Evolutionary conservation across 1,140 invertebrate genomes (phyloP).

Genomic region (Brachionus paranguensis): DNA sequence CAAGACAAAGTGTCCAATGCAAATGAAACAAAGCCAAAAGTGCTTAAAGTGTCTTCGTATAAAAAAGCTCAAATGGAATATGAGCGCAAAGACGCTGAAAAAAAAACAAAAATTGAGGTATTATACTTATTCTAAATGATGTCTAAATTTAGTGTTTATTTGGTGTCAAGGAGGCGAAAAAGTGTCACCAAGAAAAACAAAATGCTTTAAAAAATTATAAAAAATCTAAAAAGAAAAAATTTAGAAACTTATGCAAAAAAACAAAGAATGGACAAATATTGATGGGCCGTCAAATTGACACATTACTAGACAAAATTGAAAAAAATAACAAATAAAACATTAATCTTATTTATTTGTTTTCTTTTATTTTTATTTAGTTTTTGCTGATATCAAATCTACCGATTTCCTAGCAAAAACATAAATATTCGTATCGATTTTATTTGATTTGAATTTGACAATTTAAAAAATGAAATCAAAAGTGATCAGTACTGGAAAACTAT

Average conservation of each 20-base stretch:
- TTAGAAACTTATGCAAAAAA: constrained; percentile 24
- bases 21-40: neutral
- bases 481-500: no score
- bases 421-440: neutral
- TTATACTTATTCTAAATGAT: no score
- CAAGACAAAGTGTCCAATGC: neutral
- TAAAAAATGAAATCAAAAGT: no score
- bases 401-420: no score
- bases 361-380: no score
- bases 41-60: neutral
- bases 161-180: neutral
- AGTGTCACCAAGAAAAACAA: constrained; percentile 15
- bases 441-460: neutral
- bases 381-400: neutral
- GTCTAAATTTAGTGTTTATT: neutral
- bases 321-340: neutral
- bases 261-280: constrained; percentile 9
- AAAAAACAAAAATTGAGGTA: neutral
- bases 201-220: constrained; percentile 26
- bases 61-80: constrained; percentile 24
- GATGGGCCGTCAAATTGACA: constrained; percentile 17
- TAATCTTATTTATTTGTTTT: no score
- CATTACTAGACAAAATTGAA: constrained; percentile 28
- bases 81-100: neutral
- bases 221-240: constrained; percentile 33